Evolutionary conservation across 1,140 invertebrate genomes (phyloP), one percentile per base, ranked within the genome.

Genomic region (Heliconius nattereri): DNA sequence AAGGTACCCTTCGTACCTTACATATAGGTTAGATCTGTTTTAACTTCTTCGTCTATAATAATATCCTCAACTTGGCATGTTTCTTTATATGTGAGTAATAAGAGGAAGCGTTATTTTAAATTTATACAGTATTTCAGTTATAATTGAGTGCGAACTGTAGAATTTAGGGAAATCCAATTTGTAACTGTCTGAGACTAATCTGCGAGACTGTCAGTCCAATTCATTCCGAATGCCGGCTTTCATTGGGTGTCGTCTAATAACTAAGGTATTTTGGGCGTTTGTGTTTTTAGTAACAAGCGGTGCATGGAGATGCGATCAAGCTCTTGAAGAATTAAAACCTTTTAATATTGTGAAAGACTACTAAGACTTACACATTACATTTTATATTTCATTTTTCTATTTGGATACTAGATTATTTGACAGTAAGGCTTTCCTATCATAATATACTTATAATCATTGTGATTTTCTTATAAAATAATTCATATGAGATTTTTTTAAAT

Each of bases 161-260:
- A 66, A 29, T 66, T 66, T 66, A 29, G 26, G 60, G 23, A 66
- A 66, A 66, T 66, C 60, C 60, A 66, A 66, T 66, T 66, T 66
- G 60, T 66, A 66, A 66, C 23, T 66, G 23, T 3, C 60, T 66
- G 60, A 29, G 60, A 66, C 60, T 66, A 66, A 66, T 66, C 60
- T 66, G 60, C 13, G 60, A 66, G 60, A 66, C 60, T 66, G 60
- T 29, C 60, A 66, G 60, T 66, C 26, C 60, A 66, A 66, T 66
- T 73, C 40, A 73, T 73, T 19, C 23, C 23, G 71, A 73, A 11
- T 2, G 40, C 20, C 37, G 37, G 37, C 40, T 73, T 37, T 73
- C 40, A 49, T 45, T 73, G 40, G 71, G 37, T 73, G 71, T 66
- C 60, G n/a, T 29, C 60, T 66, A 66, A 66, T 66, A 66, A 66